Conservation (phyloP, 2,888 invertebrate species). For the Enoplolaimus lenunculus region DNA sequence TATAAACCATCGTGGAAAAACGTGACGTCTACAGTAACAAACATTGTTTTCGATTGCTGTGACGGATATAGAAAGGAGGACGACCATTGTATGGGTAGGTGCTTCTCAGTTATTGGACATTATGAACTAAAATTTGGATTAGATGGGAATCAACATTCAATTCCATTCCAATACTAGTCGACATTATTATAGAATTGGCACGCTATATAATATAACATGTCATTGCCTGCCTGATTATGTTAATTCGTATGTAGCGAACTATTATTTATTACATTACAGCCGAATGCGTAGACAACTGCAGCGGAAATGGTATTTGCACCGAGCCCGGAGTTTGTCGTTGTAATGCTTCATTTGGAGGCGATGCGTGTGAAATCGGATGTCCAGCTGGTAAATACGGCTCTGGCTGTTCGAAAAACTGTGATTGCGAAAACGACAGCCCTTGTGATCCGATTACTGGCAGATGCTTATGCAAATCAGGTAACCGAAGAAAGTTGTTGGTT, state of each 20-base stretch:
- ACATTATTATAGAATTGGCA: too few species aligned
- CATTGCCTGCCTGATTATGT: too few species aligned
- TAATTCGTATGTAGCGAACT: too few species aligned
- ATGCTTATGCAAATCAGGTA: not conserved
- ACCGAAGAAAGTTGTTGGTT: too few species aligned
- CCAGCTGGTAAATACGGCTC: not conserved
- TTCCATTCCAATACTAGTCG: too few species aligned
- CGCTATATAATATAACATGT: too few species aligned
- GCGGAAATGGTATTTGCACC: not conserved
- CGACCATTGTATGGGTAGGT: not conserved
- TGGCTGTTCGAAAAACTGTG: not conserved
- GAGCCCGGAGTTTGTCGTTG: not conserved
- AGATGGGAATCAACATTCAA: too few species aligned
- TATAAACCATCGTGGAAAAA: conserved; percentile 17
- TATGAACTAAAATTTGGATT: too few species aligned
- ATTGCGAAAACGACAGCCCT: not conserved
- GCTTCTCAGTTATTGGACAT: too few species aligned
- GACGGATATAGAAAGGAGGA: conserved; percentile 11
- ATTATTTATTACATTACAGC: too few species aligned
- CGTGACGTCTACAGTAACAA: conserved; percentile 9
- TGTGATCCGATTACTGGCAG: not conserved
- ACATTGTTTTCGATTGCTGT: conserved; percentile 16
- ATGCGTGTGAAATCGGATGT: not conserved
- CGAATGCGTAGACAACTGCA: not conserved
- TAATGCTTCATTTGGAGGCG: not conserved